phyloP scores from a whole-genome alignment of 2,888 invertebrate genomes.

The Pachliopta kotzebuea region DNA sequence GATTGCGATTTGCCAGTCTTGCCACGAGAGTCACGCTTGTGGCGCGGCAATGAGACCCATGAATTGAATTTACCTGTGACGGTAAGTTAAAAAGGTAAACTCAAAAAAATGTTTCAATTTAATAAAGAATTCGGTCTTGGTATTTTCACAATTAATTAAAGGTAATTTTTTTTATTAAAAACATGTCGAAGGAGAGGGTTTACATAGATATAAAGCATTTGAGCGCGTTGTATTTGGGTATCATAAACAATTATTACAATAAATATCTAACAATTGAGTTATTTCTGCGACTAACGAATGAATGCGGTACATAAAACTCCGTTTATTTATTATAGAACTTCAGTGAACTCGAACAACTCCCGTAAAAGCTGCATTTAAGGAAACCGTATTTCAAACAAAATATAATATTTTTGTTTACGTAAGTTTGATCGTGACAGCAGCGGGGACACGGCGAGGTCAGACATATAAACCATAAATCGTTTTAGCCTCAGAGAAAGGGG shows the following conservation, averaged over 20 bases:
- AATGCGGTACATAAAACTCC: no score
- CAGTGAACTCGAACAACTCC: constrained; percentile 13
- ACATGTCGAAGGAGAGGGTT: no score
- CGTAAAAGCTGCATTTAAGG: constrained; percentile 21
- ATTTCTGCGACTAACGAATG: no score
- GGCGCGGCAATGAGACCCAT: constrained; percentile 87
- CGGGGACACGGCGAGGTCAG: constrained; percentile 57
- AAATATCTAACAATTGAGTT: no score
- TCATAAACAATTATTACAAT: no score
- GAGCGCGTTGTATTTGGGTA: no score
- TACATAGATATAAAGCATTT: no score
- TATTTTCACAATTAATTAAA: no score
- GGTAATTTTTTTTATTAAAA: no score
- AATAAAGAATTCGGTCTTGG: no score
- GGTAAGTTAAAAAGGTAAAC: constrained; percentile 65
- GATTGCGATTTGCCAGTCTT: constrained; percentile 84
- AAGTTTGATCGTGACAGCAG: constrained; percentile 57
- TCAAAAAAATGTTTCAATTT: no score
- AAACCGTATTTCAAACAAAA: constrained; percentile 28
- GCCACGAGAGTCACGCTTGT: constrained; percentile 83
- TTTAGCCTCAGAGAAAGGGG: constrained; percentile 53
- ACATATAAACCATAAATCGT: constrained; percentile 69
- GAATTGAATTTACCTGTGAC: constrained; percentile 84
- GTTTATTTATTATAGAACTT: constrained; percentile 14
- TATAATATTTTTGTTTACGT: constrained; percentile 52